These are phyloP conservation scores for Cichladusa arquata DNA, from an alignment of 2,113 vertebrate genomes.

Conservation along the genomic window DNA sequence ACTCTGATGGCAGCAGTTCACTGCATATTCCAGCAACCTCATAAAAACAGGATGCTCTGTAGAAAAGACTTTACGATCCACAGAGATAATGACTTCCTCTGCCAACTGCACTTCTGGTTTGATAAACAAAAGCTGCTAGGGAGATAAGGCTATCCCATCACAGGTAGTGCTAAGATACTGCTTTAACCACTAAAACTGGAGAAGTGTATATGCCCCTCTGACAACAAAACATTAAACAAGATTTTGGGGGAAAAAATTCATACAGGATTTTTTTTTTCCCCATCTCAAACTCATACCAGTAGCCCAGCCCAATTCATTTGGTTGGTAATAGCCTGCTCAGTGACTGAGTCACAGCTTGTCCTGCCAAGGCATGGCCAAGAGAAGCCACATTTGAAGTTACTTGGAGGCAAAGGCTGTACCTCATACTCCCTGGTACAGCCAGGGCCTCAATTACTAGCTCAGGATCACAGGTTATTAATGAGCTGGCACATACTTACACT, in stretches of 20 bases:
- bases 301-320: background rate
- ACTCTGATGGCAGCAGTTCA: background rate
- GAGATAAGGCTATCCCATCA: background rate
- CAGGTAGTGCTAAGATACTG: background rate
- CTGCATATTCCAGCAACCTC: background rate
- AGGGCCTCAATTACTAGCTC: background rate
- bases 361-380: background rate
- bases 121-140: background rate
- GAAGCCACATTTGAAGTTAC: background rate
- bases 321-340: background rate
- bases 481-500: background rate
- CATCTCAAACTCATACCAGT: background rate
- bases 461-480: background rate
- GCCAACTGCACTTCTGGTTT: background rate
- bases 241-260: too few relatives aligned
- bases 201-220: background rate
- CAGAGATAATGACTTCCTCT: background rate
- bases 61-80: background rate
- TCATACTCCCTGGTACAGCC: fast-evolving
- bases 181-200: background rate
- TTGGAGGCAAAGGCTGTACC: background rate
- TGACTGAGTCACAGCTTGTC: background rate
- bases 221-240: background rate
- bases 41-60: background rate
- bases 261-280: background rate